A percentile compares a stretch with the other conserved stretches of the same genome.
These are phyloP conservation scores for Belonocnema kinseyi DNA, from an alignment of 1,140 invertebrate genomes.

Conservation along the genomic window DNA sequence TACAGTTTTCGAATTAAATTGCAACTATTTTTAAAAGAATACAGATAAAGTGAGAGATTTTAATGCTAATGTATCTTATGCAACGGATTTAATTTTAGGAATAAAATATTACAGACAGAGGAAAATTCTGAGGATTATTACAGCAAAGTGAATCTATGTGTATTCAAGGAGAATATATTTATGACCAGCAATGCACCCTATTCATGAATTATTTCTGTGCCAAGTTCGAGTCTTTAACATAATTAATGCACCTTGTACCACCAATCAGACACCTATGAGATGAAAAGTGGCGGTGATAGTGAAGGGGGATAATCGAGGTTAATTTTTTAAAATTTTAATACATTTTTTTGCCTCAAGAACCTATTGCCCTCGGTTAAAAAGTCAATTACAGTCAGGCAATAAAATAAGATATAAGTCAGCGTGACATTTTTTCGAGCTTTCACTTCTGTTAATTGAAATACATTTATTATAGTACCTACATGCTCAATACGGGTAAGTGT, in stretches of 20 bases:
- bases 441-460: too few relatives aligned
- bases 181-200: neutral
- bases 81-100: neutral
- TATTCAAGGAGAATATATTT: constrained; percentile 1
- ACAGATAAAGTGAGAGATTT: neutral
- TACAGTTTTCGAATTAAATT: too few relatives aligned
- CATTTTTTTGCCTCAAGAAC: too few relatives aligned
- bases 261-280: too few relatives aligned
- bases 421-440: too few relatives aligned
- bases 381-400: too few relatives aligned
- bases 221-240: neutral
- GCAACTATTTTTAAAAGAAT: neutral
- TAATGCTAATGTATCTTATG: neutral
- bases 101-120: neutral
- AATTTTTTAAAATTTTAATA: neutral
- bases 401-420: too few relatives aligned
- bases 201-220: constrained; percentile 14
- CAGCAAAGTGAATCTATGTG: neutral
- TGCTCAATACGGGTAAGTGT: too few relatives aligned
- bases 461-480: too few relatives aligned
- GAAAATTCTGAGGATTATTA: neutral
- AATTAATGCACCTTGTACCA: constrained; percentile 8
- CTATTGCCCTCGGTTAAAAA: too few relatives aligned
- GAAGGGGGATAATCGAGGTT: neutral
- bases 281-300: too few relatives aligned